Evolutionary conservation across 2,113 vertebrate genomes (phyloP), one percentile per base, ranked within the genome.

Genomic region (Piaya cayana): DNA sequence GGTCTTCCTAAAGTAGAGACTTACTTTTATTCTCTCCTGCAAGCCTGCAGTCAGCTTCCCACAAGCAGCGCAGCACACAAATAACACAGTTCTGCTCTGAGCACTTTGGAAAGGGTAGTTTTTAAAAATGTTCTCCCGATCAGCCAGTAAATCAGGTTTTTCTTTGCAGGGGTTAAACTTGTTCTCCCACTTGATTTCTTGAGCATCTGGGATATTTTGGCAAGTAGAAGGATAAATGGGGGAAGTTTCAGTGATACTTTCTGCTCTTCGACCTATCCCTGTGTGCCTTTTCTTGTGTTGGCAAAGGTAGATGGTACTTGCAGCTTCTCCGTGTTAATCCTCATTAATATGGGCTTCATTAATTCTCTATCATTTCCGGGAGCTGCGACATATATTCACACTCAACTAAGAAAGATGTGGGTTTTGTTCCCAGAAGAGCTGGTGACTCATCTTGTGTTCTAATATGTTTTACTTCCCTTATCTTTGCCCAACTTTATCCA

Each of bases 401-500:
- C 56, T 74, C 11, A 2, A 55, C 30, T 63, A 81, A 52, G 84
- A 71, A 69, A 93, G 81, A 90, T 87, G 83, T 92, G 86, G 78
- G 81, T 21, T 93, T 89, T 92, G 77, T 86, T 97, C 91, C 88
- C 83, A 92, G 92, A 81, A 93, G 0, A 10, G 52, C 76, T 92
- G 76, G 50, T 96, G 95, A 95, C 68, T 94, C 95, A 94, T 83
- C 60, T 59, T 37, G 42, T 50, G 71, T 67, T 92, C 88, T 59
- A 50, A 74, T 63, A 76, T 80, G 90, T 69, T 58, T 63, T 74
- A 78, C 68, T 90, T 75, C 80, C 60, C 86, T 74, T 86, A 81
- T 93, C 86, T 90, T 92, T 90, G 64, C 86, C 82, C 88, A 95
- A 10, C 60, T 93, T 83, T n/a, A 88, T 90, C 76, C 76, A 83